Evolutionary conservation across 53 echinoderm and acorn worm genomes (phyloP).

Genomic region (Hippasteria phrygiana): DNA sequence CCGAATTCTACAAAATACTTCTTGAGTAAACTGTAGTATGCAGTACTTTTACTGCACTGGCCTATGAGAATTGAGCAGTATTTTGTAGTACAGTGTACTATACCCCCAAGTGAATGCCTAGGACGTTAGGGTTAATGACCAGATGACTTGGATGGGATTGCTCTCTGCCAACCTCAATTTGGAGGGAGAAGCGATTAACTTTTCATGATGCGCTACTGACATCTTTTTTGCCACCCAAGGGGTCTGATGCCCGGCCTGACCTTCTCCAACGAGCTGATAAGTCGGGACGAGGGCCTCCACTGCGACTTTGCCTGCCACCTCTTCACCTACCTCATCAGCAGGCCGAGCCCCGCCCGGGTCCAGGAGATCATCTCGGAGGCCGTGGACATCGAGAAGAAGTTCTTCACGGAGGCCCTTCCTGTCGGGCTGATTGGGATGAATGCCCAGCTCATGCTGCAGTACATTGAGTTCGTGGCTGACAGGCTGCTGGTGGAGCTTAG

Average conservation of each 20-base stretch:
- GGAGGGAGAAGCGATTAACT: too few relatives aligned
- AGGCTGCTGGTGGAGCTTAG: conserved; percentile 79
- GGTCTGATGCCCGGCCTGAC: conserved; percentile 94
- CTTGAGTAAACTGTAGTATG: too few relatives aligned
- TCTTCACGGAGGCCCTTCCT: conserved; percentile 80
- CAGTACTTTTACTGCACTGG: too few relatives aligned
- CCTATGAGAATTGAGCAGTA: too few relatives aligned
- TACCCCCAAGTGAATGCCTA: too few relatives aligned
- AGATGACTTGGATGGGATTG: too few relatives aligned
- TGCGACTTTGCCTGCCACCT: conserved; percentile 98
- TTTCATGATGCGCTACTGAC: not conserved
- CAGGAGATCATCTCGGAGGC: conserved; percentile 82
- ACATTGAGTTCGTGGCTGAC: conserved; percentile 96
- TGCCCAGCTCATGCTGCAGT: conserved; percentile 78
- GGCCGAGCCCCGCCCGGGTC: conserved; percentile 64
- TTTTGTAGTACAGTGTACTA: too few relatives aligned
- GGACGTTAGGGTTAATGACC: too few relatives aligned
- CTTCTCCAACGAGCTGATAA: conserved; percentile 94
- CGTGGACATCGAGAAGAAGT: conserved; percentile 81
- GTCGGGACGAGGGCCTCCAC: conserved; percentile 94
- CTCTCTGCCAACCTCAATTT: too few relatives aligned
- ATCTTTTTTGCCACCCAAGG: conserved; percentile 35
- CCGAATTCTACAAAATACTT: too few relatives aligned
- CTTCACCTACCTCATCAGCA: conserved; percentile 78
- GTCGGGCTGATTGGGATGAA: conserved; percentile 94